These are phyloP conservation scores for Delichon dasypus DNA, from an alignment of 2,797 vertebrate species.

Conservation along the genomic window DNA sequence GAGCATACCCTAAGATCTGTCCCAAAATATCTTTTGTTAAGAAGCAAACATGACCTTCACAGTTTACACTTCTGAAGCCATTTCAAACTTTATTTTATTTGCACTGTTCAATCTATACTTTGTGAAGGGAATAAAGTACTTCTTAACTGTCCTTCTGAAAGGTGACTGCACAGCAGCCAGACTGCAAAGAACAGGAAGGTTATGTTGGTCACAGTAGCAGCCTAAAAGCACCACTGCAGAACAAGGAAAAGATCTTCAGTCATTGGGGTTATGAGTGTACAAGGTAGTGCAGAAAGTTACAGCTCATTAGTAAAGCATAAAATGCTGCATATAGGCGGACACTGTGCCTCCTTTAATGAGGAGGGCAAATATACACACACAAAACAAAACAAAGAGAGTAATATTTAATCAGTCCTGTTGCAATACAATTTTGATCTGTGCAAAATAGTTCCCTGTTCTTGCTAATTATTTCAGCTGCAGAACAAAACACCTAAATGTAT, in stretches of 20 bases:
- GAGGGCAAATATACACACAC: background rate
- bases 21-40: background rate
- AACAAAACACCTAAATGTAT: background rate
- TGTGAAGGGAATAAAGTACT: background rate
- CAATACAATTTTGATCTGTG: background rate
- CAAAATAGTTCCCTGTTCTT: background rate
- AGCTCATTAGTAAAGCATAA: background rate
- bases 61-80: background rate
- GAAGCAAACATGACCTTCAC: background rate
- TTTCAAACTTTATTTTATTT: background rate
- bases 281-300: background rate
- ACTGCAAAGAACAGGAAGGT: background rate
- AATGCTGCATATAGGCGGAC: background rate
- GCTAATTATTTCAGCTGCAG: background rate
- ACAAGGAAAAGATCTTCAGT: background rate
- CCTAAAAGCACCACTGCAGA: background rate
- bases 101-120: background rate
- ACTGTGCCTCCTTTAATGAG: background rate
- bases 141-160: slow-evolving; percentile 9
- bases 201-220: background rate
- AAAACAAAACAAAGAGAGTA: background rate
- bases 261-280: background rate
- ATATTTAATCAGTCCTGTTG: background rate
- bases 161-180: background rate
- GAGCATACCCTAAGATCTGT: background rate